Percentiles rank a stretch among this genome's conserved stretches.
Conservation (phyloP, 35 echinoderm and acorn worm genomes). For the Eucidaris tribuloides region DNA sequence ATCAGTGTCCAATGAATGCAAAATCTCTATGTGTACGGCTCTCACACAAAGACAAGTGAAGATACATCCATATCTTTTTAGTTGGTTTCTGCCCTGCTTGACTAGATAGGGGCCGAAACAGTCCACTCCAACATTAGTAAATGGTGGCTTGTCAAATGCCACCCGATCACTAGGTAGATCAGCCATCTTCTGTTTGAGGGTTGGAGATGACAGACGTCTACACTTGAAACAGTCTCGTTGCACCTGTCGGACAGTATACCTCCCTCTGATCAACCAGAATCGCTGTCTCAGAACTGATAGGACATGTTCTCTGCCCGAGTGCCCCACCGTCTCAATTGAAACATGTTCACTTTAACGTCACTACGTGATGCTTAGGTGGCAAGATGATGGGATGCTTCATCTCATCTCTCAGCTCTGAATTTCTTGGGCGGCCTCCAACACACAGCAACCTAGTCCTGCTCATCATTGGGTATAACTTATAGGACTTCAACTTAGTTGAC, state of each 20-base stretch:
- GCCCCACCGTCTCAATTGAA: constrained; percentile 16
- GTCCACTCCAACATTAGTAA: constrained; percentile 27
- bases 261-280: constrained; percentile 51
- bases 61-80: constrained; percentile 57
- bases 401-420: not conserved
- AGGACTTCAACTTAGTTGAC: not conserved
- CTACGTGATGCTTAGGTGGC: not conserved
- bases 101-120: constrained; percentile 52
- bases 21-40: constrained; percentile 50
- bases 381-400: constrained; percentile 16
- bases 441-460: too few species aligned
- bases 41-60: constrained; percentile 53
- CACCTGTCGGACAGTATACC: not conserved
- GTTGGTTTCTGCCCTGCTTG: constrained; percentile 8
- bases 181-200: constrained; percentile 38
- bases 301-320: constrained; percentile 26
- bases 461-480: not conserved
- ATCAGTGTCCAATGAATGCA: constrained; percentile 34
- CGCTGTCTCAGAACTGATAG: constrained; percentile 8
- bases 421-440: constrained; percentile 7
- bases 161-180: constrained; percentile 49
- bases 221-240: constrained; percentile 13
- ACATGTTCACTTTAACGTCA: not conserved
- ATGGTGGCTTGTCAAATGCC: constrained; percentile 25
- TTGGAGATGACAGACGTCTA: not conserved